A percentile compares a stretch with the other conserved stretches of the same genome.
phyloP scores from a whole-genome alignment of 2,113 vertebrate species.

The Oncorhynchus clarkii region DNA sequence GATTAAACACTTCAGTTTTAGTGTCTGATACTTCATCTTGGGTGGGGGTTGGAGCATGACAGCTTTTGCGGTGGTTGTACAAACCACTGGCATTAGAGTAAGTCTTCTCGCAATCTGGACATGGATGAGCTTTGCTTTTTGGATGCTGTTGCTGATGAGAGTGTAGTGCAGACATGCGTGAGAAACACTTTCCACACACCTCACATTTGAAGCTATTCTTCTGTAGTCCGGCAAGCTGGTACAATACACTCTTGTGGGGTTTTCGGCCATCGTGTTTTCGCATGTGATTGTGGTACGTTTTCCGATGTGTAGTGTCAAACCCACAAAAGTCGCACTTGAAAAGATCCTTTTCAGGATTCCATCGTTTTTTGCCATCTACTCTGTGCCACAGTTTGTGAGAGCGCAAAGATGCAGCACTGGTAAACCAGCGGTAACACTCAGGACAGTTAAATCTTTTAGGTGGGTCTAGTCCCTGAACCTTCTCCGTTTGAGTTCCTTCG shows the following conservation, averaged over 20 bases:
- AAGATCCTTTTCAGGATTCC: constrained; percentile 38
- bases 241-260: constrained; percentile 31
- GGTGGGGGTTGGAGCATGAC: constrained; percentile 43
- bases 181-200: constrained; percentile 67
- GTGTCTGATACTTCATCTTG: not conserved
- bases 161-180: constrained; percentile 65
- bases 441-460: constrained; percentile 60
- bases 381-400: constrained; percentile 73
- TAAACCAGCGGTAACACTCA: constrained; percentile 69
- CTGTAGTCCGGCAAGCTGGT: constrained; percentile 50
- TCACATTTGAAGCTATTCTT: constrained; percentile 58
- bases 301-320: constrained; percentile 51
- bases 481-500: constrained; percentile 4
- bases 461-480: not conserved
- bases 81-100: constrained; percentile 60
- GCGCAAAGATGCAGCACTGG: constrained; percentile 61
- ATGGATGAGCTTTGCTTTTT: constrained; percentile 63
- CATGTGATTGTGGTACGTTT: constrained; percentile 52
- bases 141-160: constrained; percentile 69
- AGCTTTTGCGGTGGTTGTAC: constrained; percentile 63
- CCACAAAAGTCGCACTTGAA: constrained; percentile 59
- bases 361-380: constrained; percentile 53
- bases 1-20: constrained; percentile 69
- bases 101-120: constrained; percentile 62
- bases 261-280: constrained; percentile 48